A percentile compares a stretch with the other conserved stretches of the same genome.
phyloP scores from a whole-genome alignment of 2,113 vertebrate genomes.

The Harpagus bidentatus region DNA sequence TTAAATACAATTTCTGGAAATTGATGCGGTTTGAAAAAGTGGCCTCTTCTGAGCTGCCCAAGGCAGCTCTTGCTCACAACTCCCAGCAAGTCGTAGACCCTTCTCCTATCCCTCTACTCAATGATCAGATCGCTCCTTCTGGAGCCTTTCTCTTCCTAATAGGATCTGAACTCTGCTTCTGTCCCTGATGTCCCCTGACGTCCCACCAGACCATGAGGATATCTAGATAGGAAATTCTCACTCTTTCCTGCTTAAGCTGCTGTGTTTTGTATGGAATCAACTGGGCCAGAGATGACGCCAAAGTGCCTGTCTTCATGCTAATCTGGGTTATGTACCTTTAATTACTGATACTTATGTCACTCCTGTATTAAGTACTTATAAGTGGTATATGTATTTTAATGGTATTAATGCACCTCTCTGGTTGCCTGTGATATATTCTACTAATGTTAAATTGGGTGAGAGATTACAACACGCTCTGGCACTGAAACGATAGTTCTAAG shows the following conservation, averaged over 20 bases:
- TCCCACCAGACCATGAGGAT: not conserved
- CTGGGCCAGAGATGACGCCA: not conserved
- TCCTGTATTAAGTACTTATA: not conserved
- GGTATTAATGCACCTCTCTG: not conserved
- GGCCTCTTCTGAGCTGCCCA: not conserved
- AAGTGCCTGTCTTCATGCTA: not conserved
- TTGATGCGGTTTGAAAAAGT: not conserved
- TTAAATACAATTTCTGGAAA: not conserved
- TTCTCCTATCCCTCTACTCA: not conserved
- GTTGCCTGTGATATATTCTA: not conserved
- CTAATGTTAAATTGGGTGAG: not conserved
- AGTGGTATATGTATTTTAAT: not conserved
- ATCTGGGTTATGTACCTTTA: not conserved
- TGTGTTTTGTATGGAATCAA: not conserved
- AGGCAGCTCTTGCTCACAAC: not conserved
- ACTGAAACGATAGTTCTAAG: not conserved
- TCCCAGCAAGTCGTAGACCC: not conserved
- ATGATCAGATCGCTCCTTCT: fast-evolving
- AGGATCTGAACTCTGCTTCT: not conserved
- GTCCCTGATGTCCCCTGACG: not conserved
- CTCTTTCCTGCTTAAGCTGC: not conserved
- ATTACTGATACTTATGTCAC: not conserved
- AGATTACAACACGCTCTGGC: not conserved
- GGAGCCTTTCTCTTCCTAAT: not conserved
- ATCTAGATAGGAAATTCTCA: not conserved